These are phyloP conservation scores for Cryptops parisi DNA, from an alignment of 2,888 invertebrate genomes.

Conservation along the genomic window DNA sequence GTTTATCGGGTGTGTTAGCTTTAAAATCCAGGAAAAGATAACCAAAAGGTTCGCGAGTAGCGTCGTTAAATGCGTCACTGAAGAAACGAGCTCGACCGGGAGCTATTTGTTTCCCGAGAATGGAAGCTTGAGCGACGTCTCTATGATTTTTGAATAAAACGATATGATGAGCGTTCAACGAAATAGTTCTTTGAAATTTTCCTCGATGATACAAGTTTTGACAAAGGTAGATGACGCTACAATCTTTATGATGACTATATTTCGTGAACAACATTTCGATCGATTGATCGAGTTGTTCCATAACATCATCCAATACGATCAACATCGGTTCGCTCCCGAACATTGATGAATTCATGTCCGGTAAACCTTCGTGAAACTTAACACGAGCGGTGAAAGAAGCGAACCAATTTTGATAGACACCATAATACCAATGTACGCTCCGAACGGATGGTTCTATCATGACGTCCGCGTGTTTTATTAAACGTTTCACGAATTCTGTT, in stretches of 20 bases:
- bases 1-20: neutral
- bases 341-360: neutral
- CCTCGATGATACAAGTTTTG: neutral
- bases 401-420: neutral
- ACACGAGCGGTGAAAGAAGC: neutral
- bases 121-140: neutral
- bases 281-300: neutral
- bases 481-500: too few relatives aligned
- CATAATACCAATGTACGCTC: neutral
- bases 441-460: neutral
- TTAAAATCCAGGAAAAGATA: neutral
- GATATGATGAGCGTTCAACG: neutral
- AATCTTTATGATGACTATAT: neutral
- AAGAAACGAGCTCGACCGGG: neutral
- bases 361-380: neutral
- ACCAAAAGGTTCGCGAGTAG: neutral
- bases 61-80: neutral
- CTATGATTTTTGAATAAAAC: neutral
- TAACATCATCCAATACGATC: neutral
- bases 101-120: neutral
- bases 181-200: neutral
- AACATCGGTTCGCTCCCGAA: neutral
- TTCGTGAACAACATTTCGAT: neutral
- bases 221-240: neutral
- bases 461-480: too few relatives aligned